Base-by-base conservation (phyloP, 2,113 vertebrate species). In the Asarcornis scutulata region DNA sequence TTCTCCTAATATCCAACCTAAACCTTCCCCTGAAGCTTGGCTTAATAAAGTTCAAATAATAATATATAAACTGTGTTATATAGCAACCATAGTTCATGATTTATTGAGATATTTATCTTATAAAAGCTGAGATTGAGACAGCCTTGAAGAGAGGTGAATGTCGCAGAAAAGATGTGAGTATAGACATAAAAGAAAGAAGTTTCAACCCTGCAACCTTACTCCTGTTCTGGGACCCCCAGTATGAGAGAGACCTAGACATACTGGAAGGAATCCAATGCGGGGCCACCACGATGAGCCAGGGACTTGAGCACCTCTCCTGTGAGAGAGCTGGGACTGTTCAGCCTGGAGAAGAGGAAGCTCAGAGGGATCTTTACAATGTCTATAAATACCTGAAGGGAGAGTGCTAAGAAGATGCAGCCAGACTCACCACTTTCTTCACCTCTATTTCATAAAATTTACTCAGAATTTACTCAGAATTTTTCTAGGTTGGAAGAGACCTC, bases 21-120 rank as follows among this genome's bases (percentile, higher is more conserved):
- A 48, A 48, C 46, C 46, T 48, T 48, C 20, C 46, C 46, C 46
- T 48, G 46, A 21, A 22, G 46, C 62, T 29, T 67, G 48, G 38
- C 34, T 81, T 67, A 59, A 48, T 29, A 44, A 81, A 85, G 12
- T 72, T 85, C 48, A 26, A 32, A 29, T 63, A 27, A 55, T 17
- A 55, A 67, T 22, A 59, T 8, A 67, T 9, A 75, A 84, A 72
- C 17, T 1, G 4, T 0, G 3, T 2, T 59, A 38, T 44, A 25
- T 48, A 66, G 71, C n/a, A 13, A 83, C 11, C 27, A 31, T 1
- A 2, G 46, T 13, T 25, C 58, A 21, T 59, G 53, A 73, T 40
- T 53, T 68, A 25, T 55, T 17, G 55, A 78, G 74, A 50, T 27
- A 40, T 81, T 0, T 15, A 27, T 25, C 21, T 74, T 25, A 3